Base-by-base conservation (phyloP, 2,888 invertebrate genomes). In the Patella depressa region DNA sequence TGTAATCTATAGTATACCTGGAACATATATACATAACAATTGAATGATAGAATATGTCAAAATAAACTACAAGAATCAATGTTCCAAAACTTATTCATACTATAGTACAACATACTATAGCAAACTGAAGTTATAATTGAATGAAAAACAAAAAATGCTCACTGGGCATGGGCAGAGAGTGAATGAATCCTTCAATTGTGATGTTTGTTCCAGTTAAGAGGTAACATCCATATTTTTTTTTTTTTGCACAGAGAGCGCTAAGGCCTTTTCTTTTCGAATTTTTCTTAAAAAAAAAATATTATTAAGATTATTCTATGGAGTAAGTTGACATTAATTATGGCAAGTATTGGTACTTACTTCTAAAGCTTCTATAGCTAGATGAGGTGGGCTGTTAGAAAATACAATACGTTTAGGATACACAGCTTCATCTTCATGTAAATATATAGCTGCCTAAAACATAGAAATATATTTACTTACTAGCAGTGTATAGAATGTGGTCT, bases 301-400 rank as follows among this genome's bases (percentile, higher is more conserved):
- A 34, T 34, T 34, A 54, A 14, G n/a, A 72, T 34, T 4, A 34
- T 34, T 24, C 24, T 1, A 24, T 34, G 34, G 34, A 34, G 4
- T 34, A 34, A n/a, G 9, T 9, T 71, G 54, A 17, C 29, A 19
- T 5, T 24, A 71, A 34, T 71, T 29, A 75, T 34, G 29, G 54
- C 3, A 29, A 65, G 5, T n/a, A 59, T 3, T 7, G 14, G n/a
- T 12, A 70, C 93, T 84, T 80, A 93, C 91, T 92, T 98, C 98
- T 57, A 98, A 92, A 0, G 97, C 96, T 93, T 98, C 98, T 72
- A 98, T 94, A 17, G 97, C 95, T 72, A 96, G 93, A 89, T 95
- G 94, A 79, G 96, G 95, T 0, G 97, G 96, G 88, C 94, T 95
- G 78, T 69, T 77, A 59, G 84, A 81, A 88, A 94, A 95, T 73